Conservation (phyloP, 64 coral and sea anemone genomes). For the Actinia tenebrosa region DNA sequence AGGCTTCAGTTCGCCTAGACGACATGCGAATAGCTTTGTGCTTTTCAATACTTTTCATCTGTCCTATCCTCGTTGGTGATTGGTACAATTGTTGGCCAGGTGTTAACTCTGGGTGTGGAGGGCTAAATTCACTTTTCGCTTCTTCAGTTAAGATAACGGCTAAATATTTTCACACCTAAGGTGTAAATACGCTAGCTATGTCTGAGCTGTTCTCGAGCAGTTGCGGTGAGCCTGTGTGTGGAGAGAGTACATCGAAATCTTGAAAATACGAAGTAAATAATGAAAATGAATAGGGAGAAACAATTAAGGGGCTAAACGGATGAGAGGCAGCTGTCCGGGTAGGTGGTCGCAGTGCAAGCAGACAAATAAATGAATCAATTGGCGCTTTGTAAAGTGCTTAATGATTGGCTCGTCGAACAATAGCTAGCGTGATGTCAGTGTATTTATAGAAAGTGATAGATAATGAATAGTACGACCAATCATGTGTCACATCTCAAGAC, state of each 20-base stretch:
- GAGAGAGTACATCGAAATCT: constrained; percentile 37
- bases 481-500: constrained; percentile 75
- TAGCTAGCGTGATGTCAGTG: constrained; percentile 98
- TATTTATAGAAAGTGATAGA: constrained; percentile 99
- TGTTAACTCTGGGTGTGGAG: constrained; percentile 94
- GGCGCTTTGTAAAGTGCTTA: constrained; percentile 87
- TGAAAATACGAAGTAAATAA: constrained; percentile 89
- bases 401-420: constrained; percentile 88
- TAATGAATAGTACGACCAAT: constrained; percentile 96
- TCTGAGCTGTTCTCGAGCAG: neutral
- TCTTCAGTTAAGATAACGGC: constrained; percentile 84
- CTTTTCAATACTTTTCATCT: constrained; percentile 93
- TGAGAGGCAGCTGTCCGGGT: constrained; percentile 88
- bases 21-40: constrained; percentile 96
- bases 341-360: constrained; percentile 98
- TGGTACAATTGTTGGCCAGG: constrained; percentile 83
- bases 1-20: constrained; percentile 91
- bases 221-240: constrained; percentile 4
- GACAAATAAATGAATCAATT: constrained; percentile 99
- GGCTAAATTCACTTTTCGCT: constrained; percentile 75
- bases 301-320: constrained; percentile 98
- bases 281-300: constrained; percentile 89
- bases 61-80: constrained; percentile 79
- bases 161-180: constrained; percentile 84
- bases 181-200: constrained; percentile 51